Conservation (phyloP, 2,888 invertebrate genomes). For the Rhagophthalmus giganteus region DNA sequence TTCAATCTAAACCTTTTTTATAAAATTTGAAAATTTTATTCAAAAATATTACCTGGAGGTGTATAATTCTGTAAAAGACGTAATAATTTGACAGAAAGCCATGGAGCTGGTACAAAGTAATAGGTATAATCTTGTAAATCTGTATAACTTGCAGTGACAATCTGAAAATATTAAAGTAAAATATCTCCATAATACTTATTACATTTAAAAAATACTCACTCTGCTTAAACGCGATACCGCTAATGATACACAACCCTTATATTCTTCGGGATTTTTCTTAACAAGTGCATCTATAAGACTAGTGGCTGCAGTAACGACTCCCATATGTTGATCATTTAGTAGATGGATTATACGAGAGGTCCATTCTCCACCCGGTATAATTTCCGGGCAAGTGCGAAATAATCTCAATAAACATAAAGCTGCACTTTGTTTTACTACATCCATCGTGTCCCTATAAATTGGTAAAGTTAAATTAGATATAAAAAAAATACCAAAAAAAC, state of each 20-base stretch:
- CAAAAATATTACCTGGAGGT: constrained; percentile 82
- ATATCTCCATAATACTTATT: too few species aligned
- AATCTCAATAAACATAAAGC: constrained; percentile 93
- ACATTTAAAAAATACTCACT: constrained; percentile 55
- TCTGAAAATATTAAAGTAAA: constrained; percentile 59
- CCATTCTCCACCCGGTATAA: constrained; percentile 97
- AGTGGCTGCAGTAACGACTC: constrained; percentile 98
- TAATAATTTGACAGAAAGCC: constrained; percentile 97
- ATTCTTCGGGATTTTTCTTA: constrained; percentile 98
- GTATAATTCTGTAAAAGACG: constrained; percentile 97
- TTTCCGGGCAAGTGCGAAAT: constrained; percentile 93
- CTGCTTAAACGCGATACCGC: constrained; percentile 96
- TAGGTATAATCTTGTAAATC: constrained; percentile 99
- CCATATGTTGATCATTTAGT: constrained; percentile 98
- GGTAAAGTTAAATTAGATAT: constrained; percentile 5
- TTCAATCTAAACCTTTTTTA: too few species aligned
- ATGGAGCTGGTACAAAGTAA: constrained; percentile 99
- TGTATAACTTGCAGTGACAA: constrained; percentile 98
- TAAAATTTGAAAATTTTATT: too few species aligned
- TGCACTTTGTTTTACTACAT: constrained; percentile 98
- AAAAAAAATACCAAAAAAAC: neutral
- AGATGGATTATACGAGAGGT: constrained; percentile 98
- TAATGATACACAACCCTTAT: constrained; percentile 97
- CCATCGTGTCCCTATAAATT: constrained; percentile 87
- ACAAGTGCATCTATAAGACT: constrained; percentile 97